Conservation (phyloP, 1,140 invertebrate species). For the Pseudomyrmex cubaensis region DNA sequence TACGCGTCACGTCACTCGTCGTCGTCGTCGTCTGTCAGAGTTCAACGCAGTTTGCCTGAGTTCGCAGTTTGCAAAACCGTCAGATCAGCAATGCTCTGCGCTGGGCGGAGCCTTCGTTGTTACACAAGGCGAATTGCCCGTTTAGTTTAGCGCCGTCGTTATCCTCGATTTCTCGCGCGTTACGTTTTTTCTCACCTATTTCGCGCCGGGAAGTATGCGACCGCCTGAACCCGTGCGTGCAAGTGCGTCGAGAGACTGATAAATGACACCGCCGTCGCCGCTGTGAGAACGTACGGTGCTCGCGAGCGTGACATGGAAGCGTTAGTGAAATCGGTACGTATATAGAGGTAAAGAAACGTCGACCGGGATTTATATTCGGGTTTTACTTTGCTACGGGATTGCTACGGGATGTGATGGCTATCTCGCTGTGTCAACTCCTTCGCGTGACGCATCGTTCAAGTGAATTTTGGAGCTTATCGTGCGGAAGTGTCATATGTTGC, state of each 20-base stretch:
- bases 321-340: conserved; percentile 76
- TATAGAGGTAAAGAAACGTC: not conserved
- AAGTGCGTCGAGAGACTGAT: not conserved
- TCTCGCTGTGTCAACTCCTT: not conserved
- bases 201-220: conserved; percentile 63
- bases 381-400: too few relatives aligned
- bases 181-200: not conserved
- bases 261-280: conserved; percentile 20
- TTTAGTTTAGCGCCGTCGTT: not conserved
- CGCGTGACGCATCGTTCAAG: conserved; percentile 27
- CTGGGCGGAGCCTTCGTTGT: conserved; percentile 73
- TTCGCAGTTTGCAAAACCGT: conserved; percentile 48
- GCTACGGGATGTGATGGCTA: too few relatives aligned
- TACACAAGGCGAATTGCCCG: not conserved
- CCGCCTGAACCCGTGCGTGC: conserved; percentile 36
- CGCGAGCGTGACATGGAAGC: conserved; percentile 72
- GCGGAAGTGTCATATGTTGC: too few relatives aligned
- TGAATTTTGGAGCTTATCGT: too few relatives aligned
- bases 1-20: conserved; percentile 26
- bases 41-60: conserved; percentile 10
- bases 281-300: conserved; percentile 36
- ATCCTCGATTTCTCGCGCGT: not conserved
- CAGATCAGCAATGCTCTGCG: conserved; percentile 18
- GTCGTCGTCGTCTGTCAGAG: conserved; percentile 12
- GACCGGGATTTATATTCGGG: not conserved